phyloP scores from a whole-genome alignment of 2,113 vertebrate species.

The Pterophyllum scalare region DNA sequence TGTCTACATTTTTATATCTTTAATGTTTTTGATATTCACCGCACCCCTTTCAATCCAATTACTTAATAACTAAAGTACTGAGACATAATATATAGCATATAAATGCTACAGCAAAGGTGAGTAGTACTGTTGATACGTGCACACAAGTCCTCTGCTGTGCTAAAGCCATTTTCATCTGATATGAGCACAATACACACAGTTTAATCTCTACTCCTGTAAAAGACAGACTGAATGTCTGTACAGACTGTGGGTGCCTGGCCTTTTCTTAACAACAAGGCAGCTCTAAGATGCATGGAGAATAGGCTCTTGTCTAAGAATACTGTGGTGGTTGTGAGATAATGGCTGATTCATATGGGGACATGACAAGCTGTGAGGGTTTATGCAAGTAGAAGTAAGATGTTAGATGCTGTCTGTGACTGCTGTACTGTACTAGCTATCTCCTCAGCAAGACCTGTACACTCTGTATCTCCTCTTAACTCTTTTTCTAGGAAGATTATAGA shows the following conservation, averaged over 20 bases:
- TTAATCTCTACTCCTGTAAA: constrained; percentile 47
- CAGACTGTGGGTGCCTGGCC: constrained; percentile 38
- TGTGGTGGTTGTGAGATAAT: constrained; percentile 57
- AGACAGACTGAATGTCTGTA: constrained; percentile 45
- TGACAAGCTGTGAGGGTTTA: constrained; percentile 53
- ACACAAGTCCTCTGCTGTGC: neutral
- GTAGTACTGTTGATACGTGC: constrained; percentile 13
- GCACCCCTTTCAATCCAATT: neutral
- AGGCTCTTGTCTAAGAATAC: constrained; percentile 54
- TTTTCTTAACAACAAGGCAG: constrained; percentile 45
- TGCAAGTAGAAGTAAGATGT: constrained; percentile 35
- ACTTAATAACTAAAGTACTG: too few species aligned
- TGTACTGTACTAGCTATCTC: constrained; percentile 24
- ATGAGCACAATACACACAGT: constrained; percentile 35
- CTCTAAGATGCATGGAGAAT: constrained; percentile 48
- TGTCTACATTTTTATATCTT: neutral
- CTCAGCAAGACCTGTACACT: constrained; percentile 15
- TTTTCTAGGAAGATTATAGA: constrained; percentile 48
- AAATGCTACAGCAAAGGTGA: neutral
- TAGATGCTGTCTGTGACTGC: constrained; percentile 22
- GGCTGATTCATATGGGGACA: constrained; percentile 53
- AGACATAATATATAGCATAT: neutral
- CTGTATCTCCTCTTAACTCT: constrained; percentile 39
- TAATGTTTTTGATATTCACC: neutral
- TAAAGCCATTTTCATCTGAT: constrained; percentile 43